Conservation (phyloP, 2,888 invertebrate species). For the Parnassius glacialis region DNA sequence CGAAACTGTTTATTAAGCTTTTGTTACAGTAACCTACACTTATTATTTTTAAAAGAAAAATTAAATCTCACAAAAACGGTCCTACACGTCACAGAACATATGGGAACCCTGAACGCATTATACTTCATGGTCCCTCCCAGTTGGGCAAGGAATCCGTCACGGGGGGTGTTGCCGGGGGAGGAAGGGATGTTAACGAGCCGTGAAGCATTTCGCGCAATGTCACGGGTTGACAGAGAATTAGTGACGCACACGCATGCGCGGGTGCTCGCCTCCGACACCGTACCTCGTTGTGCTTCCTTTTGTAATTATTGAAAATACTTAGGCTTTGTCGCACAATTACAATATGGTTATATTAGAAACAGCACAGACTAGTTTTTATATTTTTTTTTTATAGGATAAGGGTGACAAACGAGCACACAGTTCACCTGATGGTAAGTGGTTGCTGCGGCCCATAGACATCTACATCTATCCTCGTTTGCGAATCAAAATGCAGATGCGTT, state of each 20-base stretch:
- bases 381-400: no score
- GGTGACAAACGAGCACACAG: no score
- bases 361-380: no score
- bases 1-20: no score
- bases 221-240: slow-evolving; percentile 68
- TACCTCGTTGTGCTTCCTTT: slow-evolving; percentile 2
- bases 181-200: slow-evolving; percentile 56
- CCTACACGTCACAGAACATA: background rate
- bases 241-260: slow-evolving; percentile 57
- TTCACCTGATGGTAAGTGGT: no score
- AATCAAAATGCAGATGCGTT: no score
- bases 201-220: slow-evolving; percentile 58
- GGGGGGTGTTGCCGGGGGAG: slow-evolving; percentile 39
- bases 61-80: background rate
- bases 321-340: no score
- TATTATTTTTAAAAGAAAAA: no score
- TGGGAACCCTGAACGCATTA: slow-evolving; percentile 16
- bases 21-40: no score
- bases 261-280: slow-evolving; percentile 11
- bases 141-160: slow-evolving; percentile 39
- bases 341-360: background rate
- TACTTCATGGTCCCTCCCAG: slow-evolving; percentile 38
- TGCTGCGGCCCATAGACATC: no score
- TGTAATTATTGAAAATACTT: no score
- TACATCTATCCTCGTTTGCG: no score